Evolutionary conservation across 2,113 vertebrate genomes (phyloP).

Genomic region (Daboia siamensis): DNA sequence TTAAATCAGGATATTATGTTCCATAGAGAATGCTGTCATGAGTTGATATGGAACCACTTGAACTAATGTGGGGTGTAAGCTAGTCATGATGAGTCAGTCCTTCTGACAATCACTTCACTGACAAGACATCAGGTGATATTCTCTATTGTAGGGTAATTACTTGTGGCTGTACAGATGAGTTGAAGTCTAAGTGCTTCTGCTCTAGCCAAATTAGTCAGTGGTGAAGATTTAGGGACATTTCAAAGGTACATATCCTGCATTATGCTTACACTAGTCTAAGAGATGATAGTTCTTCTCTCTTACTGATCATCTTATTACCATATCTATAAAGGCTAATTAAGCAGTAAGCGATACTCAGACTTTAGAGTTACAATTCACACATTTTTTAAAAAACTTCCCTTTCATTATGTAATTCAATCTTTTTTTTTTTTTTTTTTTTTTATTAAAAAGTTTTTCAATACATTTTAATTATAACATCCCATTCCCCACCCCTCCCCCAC

Average conservation of each 20-base stretch:
- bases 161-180: neutral
- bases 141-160: neutral
- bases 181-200: neutral
- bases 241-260: neutral
- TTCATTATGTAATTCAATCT: neutral
- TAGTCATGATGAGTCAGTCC: neutral
- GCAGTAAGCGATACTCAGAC: neutral
- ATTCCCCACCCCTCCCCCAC: too few relatives aligned
- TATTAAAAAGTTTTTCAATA: too few relatives aligned
- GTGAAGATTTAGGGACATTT: neutral
- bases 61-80: neutral
- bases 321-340: neutral
- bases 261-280: neutral
- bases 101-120: neutral
- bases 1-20: neutral
- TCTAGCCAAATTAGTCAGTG: neutral
- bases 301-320: too few relatives aligned
- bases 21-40: neutral
- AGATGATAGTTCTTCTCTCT: neutral
- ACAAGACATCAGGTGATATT: neutral
- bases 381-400: neutral
- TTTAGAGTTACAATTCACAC: neutral
- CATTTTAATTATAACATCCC: too few relatives aligned
- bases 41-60: too few relatives aligned
- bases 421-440: too few relatives aligned